A percentile compares a stretch with the other conserved stretches of the same genome.
Evolutionary conservation across 2,113 vertebrate species (phyloP).

Genomic region (Colinus virginianus): DNA sequence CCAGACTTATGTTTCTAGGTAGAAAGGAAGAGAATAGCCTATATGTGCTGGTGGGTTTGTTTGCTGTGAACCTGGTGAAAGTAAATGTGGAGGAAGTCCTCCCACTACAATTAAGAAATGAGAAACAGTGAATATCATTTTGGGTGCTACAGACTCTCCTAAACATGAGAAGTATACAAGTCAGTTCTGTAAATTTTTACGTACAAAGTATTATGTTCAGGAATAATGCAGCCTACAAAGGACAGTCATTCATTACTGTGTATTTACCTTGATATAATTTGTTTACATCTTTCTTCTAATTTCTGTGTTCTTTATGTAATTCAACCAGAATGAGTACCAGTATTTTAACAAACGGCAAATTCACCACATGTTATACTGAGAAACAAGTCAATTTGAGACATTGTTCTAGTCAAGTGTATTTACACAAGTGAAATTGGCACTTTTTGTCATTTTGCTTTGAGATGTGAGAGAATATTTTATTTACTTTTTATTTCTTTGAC

Average conservation of each 20-base stretch:
- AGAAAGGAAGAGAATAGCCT: neutral
- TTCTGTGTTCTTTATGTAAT: neutral
- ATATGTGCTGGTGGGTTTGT: neutral
- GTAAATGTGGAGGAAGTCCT: accelerated
- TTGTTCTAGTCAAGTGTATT: conserved; percentile 12
- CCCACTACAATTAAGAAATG: neutral
- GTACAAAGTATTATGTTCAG: neutral
- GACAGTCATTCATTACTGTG: neutral
- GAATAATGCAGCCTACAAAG: neutral
- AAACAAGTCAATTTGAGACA: neutral
- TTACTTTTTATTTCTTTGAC: neutral
- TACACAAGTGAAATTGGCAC: neutral
- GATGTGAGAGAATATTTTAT: neutral
- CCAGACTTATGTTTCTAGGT: neutral
- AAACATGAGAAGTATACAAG: neutral
- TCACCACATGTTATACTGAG: neutral
- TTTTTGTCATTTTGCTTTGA: conserved; percentile 15
- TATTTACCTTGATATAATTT: conserved; percentile 35
- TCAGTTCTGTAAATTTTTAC: neutral
- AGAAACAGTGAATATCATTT: neutral
- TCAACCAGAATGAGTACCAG: neutral
- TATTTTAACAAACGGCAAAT: conserved; percentile 21
- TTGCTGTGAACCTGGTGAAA: neutral
- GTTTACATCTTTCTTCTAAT: conserved; percentile 46
- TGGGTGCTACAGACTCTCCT: neutral